Conservation (phyloP, 92 coral and sea anemone genomes). For the Porites lobata region DNA sequence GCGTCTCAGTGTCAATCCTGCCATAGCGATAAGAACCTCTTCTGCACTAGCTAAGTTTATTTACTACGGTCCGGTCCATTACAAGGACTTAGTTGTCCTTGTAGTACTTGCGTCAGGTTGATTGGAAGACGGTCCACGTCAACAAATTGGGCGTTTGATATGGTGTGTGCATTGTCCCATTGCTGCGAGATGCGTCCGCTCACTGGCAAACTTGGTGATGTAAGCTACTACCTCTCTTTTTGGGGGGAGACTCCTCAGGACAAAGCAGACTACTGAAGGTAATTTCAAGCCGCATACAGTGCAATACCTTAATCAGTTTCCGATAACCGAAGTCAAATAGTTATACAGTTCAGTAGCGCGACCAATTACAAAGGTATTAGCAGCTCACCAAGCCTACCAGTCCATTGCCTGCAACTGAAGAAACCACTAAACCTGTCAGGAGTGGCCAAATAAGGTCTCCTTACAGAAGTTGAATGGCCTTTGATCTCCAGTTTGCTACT, state of each 20-base stretch:
- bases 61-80: not conserved
- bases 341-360: not conserved
- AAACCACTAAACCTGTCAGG: constrained; percentile 15
- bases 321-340: not conserved
- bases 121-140: no score
- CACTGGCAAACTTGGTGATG: not conserved
- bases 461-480: not conserved
- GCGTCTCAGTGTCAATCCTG: not conserved
- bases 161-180: constrained; percentile 22
- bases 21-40: not conserved
- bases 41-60: not conserved
- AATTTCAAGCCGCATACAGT: not conserved
- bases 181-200: no score
- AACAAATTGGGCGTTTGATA: no score
- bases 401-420: not conserved
- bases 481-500: not conserved
- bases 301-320: not conserved
- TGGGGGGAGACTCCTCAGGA: not conserved
- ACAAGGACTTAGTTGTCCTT: no score
- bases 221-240: not conserved
- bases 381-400: not conserved
- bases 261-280: no score
- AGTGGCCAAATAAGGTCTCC: constrained; percentile 6
- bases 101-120: not conserved
- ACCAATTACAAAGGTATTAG: not conserved